Evolutionary conservation across 2,113 vertebrate species (phyloP), one percentile per base, ranked within the genome.

Genomic region (Salvelinus alpinus): DNA sequence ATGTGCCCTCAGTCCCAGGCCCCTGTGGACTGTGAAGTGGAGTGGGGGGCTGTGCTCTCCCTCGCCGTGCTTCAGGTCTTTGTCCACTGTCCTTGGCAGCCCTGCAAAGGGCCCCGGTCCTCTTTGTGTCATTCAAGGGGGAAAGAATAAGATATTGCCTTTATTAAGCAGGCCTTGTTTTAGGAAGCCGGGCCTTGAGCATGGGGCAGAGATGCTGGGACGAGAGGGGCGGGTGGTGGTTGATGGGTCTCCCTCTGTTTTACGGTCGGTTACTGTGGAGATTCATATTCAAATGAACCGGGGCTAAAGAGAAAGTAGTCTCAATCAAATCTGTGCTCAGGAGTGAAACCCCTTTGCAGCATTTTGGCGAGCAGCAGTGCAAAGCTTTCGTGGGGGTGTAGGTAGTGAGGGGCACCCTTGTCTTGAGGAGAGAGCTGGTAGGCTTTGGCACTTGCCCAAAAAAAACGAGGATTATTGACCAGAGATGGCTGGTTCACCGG

Each of bases 251-350:
- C 88, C 78, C 65, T 80, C 82, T 83, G 48, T 90, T 94, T 93
- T 90, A 89, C 85, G 86, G 90, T 92, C 86, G 74, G 91, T 93
- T 83, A 77, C 90, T 85, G 91, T 85, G 91, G 92, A 95, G 94
- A 95, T 96, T 95, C 95, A 95, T 94, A 96, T 96, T 96, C 94
- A 96, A 95, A 96, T 96, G 84, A 90, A 83, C 71, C 83, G 77
- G 92, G 90, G 87, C 88, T 92, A 89, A 54, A 95, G 92, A 93
- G 38, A 93, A 89, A 92, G 79, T 82, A 22, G 57, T 80, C 92
- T 96, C 95, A 94, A 94, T 96, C 95, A 94, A 91, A 91, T 93
- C 92, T 91, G 66, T 90, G 92, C 88, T 94, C 94, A 93, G 90
- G 94, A 94, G 86, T 94, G 94, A 94, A 95, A 90, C 70, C 76